Evolutionary conservation across 2,888 invertebrate genomes (phyloP), one percentile per base, ranked within the genome.

Genomic region (Disparrhopalites patrizii): DNA sequence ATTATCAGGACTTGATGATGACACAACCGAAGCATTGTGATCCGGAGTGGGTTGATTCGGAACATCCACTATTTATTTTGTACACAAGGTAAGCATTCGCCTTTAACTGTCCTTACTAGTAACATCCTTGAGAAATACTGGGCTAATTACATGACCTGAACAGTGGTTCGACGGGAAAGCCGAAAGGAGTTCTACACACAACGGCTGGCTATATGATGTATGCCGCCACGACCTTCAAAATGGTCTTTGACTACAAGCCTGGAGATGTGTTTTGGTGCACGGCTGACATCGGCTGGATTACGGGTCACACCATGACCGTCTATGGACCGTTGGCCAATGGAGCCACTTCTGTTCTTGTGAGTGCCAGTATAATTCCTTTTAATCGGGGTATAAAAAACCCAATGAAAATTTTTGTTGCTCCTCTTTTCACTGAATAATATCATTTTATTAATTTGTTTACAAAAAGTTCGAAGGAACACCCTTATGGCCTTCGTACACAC

Each of bases 121-220:
- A 20, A 38, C 40, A 38, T 36, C 15, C n/a, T n/a, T n/a, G n/a
- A n/a, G n/a, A n/a, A n/a, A n/a, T n/a, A n/a, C n/a, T 36, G 10
- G n/a, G n/a, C n/a, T n/a, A n/a, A n/a, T n/a, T n/a, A 13, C 38
- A 38, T 43, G 15, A 18, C 38, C 13, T 38, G 60, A 10, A 1
- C 73, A 87, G 87, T 76, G 95, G 95, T 0, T 96, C 96, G 0
- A 99, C 98, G 1, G 98, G 98, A 23, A 96, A 95, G 79, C 98
- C 99, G 0, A 99, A 99, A 79, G 99, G 98, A 23, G 96, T 99
- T 4, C 80, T 98, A 31, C 99, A 99, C 80, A 93, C 96, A 0
- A 90, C 91, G 0, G 97, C 87, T 0, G 99, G 99, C 0, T 99
- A 97, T 81, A 84, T 99, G 82, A 78, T 96, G 65, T 90, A 91